Conservation (phyloP, 2,113 vertebrate species). For the Tragelaphus imberbis region DNA sequence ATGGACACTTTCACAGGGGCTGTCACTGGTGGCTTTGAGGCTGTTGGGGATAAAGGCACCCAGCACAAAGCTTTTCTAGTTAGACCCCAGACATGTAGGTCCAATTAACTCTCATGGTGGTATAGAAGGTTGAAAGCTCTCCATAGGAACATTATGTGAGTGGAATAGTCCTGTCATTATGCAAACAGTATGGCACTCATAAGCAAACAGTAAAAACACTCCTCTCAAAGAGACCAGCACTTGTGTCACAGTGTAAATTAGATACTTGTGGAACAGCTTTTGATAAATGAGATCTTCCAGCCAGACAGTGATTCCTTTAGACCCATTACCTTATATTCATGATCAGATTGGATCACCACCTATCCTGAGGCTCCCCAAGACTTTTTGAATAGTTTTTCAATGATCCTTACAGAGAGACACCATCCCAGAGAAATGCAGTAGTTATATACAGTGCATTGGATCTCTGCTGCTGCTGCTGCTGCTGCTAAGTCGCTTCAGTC, state of each 20-base stretch:
- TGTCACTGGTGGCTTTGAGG: background rate
- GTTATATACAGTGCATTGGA: constrained; percentile 85
- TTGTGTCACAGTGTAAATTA: constrained; percentile 78
- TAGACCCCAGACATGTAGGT: background rate
- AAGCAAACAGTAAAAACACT: constrained; percentile 76
- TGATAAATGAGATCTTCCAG: constrained; percentile 80
- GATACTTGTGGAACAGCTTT: constrained; percentile 69
- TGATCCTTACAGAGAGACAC: constrained; percentile 74
- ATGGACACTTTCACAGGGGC: background rate
- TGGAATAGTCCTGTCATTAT: constrained; percentile 57
- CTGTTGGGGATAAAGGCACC: background rate
- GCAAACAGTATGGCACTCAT: constrained; percentile 78
- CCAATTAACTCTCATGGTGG: background rate
- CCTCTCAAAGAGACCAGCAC: constrained; percentile 73
- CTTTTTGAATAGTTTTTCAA: constrained; percentile 82
- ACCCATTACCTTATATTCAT: constrained; percentile 79
- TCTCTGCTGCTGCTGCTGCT: constrained; percentile 64
- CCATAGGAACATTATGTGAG: background rate
- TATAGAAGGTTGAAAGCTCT: background rate
- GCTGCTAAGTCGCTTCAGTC: too few relatives aligned
- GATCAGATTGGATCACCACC: constrained; percentile 83
- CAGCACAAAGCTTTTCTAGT: background rate
- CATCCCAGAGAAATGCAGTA: constrained; percentile 71
- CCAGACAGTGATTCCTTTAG: constrained; percentile 75
- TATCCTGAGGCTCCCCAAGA: constrained; percentile 83